Evolutionary conservation across 2,797 vertebrate genomes (phyloP).

Genomic region (Ptychobarbus kaznakovi): DNA sequence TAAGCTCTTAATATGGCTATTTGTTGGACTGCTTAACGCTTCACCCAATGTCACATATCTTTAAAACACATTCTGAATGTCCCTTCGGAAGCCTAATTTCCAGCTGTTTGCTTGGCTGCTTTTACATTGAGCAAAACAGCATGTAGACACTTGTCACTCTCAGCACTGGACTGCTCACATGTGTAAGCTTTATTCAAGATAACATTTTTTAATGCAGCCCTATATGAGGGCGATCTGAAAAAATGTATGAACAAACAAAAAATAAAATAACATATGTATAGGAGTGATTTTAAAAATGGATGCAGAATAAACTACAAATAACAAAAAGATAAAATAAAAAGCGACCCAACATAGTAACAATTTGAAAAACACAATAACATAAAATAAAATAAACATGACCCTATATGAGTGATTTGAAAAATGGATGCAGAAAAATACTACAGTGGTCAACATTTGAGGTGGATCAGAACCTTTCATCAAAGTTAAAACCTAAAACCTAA

Average conservation of each 20-base stretch:
- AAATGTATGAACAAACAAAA: not conserved
- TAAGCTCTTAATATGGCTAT: conserved; percentile 33
- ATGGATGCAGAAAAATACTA: no score
- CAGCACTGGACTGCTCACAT: not conserved
- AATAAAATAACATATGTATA: not conserved
- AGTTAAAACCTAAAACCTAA: no score
- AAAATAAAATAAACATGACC: no score
- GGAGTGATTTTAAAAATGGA: not conserved
- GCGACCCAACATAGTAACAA: no score
- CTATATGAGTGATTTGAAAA: no score
- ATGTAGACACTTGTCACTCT: not conserved
- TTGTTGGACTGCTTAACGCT: conserved; percentile 19
- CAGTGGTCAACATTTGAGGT: no score
- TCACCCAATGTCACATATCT: not conserved
- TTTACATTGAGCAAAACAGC: conserved; percentile 9
- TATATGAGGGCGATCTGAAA: not conserved
- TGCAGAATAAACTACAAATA: not conserved
- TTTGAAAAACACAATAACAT: not conserved
- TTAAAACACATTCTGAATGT: conserved; percentile 19
- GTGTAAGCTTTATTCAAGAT: not conserved
- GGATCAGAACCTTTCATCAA: no score
- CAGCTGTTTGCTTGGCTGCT: conserved; percentile 10
- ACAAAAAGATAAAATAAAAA: not conserved
- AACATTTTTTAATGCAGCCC: no score
- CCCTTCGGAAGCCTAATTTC: not conserved